phyloP scores from a whole-genome alignment of 2,797 vertebrate species.

The Nannoperca australis region DNA sequence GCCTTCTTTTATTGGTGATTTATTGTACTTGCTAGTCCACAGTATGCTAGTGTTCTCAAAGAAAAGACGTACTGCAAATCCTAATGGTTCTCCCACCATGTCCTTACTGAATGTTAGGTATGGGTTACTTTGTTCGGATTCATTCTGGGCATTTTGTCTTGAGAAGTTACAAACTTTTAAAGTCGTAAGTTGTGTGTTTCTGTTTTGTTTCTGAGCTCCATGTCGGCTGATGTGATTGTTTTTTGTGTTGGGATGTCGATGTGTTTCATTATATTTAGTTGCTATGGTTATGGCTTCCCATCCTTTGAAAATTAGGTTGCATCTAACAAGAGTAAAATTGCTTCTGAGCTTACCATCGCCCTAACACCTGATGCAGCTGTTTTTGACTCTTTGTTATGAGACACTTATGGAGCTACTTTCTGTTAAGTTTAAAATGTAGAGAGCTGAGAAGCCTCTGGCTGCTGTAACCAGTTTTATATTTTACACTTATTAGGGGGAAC shows the following conservation, averaged over 20 bases:
- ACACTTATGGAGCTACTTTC: neutral
- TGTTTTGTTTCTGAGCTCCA: neutral
- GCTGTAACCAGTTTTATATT: slow-evolving; percentile 6
- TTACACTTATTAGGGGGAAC: neutral
- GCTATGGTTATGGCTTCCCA: slow-evolving; percentile 22
- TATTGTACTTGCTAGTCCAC: neutral
- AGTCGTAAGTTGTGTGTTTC: neutral
- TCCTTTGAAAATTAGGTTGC: slow-evolving; percentile 24
- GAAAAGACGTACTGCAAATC: neutral
- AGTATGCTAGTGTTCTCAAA: neutral
- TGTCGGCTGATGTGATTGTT: neutral
- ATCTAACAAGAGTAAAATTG: slow-evolving; percentile 33
- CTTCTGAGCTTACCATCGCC: slow-evolving; percentile 9
- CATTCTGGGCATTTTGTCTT: neutral
- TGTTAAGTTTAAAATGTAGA: slow-evolving; percentile 4
- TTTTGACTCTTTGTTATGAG: slow-evolving; percentile 7
- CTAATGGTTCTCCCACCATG: neutral
- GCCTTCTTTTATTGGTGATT: slow-evolving; percentile 13
- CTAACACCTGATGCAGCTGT: slow-evolving; percentile 13
- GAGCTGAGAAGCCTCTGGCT: neutral
- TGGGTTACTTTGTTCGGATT: neutral
- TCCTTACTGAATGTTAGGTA: neutral
- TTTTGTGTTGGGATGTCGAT: slow-evolving; percentile 4
- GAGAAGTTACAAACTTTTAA: slow-evolving; percentile 1
- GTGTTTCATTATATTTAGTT: slow-evolving; percentile 24